Evolutionary conservation across 1,140 invertebrate genomes (phyloP), one percentile per base, ranked within the genome.

Genomic region (Scylla paramamosain): DNA sequence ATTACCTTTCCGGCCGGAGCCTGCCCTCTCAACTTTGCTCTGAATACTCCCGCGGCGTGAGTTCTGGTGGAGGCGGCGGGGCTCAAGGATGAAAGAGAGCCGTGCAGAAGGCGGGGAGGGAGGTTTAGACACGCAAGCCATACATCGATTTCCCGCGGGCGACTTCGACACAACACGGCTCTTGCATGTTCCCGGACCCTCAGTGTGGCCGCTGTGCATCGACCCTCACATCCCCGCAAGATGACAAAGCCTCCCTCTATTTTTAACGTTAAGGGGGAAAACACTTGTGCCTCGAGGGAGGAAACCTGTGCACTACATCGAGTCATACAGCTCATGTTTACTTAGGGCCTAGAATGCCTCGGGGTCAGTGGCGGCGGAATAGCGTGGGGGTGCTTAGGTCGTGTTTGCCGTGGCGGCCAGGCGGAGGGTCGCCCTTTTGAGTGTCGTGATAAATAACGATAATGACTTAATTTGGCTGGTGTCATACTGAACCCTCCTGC

Each of bases 381-480:
- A 39, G 39, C 39, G 52, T 4, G 16, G 10, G 52, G 16, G 67
- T 77, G 67, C 10, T 77, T 77, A 77, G 67, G 67, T 77, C 25
- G 4, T 77, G 67, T 77, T 77, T 77, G 20, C 67, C 67, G 8
- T 25, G 67, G 20, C 20, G 67, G 67, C 0, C 1, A n/a, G 67
- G 20, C 25, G 67, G 25, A 77, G 67, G 67, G 67, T 77, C 67
- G 67, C 67, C 25, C 67, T n/a, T 91, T 59, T 59, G 31, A 91
- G 29, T 16, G 32, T 29, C 31, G 29, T 20, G 32, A 77, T 91
- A 91, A 91, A 91, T 77, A 91, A 77, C n/a, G 25, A 32, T 91
- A 77, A 91, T 91, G 29, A 91, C 90, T 91, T 91, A 67, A 82
- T 89, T 89, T 45, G 89, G 25, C 39, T 16, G 52, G 52, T 91